phyloP scores from a whole-genome alignment of 2,113 vertebrate species.

The Sander vitreus region DNA sequence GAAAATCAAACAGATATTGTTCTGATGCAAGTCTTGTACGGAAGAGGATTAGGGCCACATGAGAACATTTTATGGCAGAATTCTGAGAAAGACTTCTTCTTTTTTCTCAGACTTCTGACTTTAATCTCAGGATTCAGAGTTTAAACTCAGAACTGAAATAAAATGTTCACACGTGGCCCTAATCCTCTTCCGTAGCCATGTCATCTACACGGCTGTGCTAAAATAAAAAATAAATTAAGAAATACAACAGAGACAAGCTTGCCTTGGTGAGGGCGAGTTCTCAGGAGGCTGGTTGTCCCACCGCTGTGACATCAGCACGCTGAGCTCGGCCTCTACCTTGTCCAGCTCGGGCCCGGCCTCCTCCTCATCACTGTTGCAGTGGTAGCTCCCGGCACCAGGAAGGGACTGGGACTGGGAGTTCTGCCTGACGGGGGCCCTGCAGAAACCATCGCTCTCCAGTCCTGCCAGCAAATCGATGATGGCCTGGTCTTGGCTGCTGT shows the following conservation, averaged over 20 bases:
- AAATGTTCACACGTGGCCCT: too few relatives aligned
- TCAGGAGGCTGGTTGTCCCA: slow-evolving; percentile 90
- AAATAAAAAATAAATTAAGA: too few relatives aligned
- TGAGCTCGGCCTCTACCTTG: slow-evolving; percentile 94
- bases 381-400: slow-evolving; percentile 83
- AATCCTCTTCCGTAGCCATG: too few relatives aligned
- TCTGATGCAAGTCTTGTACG: too few relatives aligned
- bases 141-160: too few relatives aligned
- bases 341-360: slow-evolving; percentile 92
- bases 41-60: too few relatives aligned
- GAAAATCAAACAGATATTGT: too few relatives aligned
- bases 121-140: too few relatives aligned
- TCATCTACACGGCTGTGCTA: too few relatives aligned
- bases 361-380: slow-evolving; percentile 97
- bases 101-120: too few relatives aligned
- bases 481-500: slow-evolving; percentile 89
- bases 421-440: slow-evolving; percentile 79
- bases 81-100: too few relatives aligned
- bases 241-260: slow-evolving; percentile 31
- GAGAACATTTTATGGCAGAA: too few relatives aligned
- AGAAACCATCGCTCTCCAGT: slow-evolving; percentile 91
- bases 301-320: slow-evolving; percentile 94
- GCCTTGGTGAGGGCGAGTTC: slow-evolving; percentile 83
- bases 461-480: slow-evolving; percentile 92
- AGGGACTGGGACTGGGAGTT: slow-evolving; percentile 80